phyloP scores from a whole-genome alignment of 2,888 invertebrate species.

The Salticus scenicus region DNA sequence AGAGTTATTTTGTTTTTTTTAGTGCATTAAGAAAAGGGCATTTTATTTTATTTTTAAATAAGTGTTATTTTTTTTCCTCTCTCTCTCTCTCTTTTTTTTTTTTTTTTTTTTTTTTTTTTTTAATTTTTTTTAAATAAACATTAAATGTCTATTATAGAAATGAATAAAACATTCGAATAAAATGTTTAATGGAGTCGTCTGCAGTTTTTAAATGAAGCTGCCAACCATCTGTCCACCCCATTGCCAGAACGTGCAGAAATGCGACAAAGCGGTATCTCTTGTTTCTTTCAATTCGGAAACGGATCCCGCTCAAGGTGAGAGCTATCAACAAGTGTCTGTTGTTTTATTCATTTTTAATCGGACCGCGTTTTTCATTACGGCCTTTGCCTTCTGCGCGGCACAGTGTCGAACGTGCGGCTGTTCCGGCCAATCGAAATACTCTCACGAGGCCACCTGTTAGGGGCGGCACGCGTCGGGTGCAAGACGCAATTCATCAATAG shows the following conservation, averaged over 20 bases:
- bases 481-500: too few relatives aligned
- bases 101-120: too few relatives aligned
- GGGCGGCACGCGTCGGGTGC: background rate
- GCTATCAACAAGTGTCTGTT: constrained; percentile 12
- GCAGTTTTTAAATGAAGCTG: too few relatives aligned
- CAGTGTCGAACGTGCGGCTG: background rate
- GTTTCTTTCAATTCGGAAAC: background rate
- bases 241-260: background rate
- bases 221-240: background rate
- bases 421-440: background rate
- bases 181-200: too few relatives aligned
- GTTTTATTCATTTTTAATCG: constrained; percentile 12
- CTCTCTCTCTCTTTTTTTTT: too few relatives aligned
- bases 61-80: too few relatives aligned
- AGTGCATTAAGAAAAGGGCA: too few relatives aligned
- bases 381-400: background rate
- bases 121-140: too few relatives aligned
- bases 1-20: too few relatives aligned
- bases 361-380: background rate
- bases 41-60: too few relatives aligned
- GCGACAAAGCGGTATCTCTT: background rate
- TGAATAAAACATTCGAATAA: too few relatives aligned
- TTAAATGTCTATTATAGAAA: too few relatives aligned
- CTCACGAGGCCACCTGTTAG: background rate
- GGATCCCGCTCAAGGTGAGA: background rate